A percentile compares a stretch with the other conserved stretches of the same genome.
Conservation (phyloP, 2,113 vertebrate species). For the Chionis minor region DNA sequence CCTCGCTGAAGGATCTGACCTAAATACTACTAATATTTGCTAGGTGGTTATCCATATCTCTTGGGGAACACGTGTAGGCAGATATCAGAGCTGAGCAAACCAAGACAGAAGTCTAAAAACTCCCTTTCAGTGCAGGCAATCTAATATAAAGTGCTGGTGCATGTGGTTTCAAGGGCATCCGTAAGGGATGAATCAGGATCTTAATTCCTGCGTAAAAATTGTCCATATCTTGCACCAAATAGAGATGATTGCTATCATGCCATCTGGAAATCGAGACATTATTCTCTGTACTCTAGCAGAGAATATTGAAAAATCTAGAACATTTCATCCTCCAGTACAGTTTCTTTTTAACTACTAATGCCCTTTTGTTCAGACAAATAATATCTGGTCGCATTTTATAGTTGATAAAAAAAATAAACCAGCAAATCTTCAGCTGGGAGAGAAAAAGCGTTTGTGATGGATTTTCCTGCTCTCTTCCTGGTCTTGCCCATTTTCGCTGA, state of each 20-base stretch:
- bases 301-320: background rate
- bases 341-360: background rate
- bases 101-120: background rate
- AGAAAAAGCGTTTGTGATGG: background rate
- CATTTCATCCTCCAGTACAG: background rate
- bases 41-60: background rate
- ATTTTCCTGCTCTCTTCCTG: background rate
- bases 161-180: background rate
- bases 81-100: background rate
- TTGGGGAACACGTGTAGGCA: background rate
- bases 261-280: background rate
- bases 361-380: background rate
- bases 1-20: background rate
- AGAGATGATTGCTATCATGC: background rate
- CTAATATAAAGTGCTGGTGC: background rate
- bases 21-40: background rate
- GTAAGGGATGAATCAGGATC: background rate
- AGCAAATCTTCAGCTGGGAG: background rate
- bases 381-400: background rate
- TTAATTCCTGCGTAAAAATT: background rate
- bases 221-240: background rate
- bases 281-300: background rate
- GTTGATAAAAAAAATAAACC: background rate
- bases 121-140: background rate
- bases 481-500: background rate